Evolutionary conservation across 37 sponge, comb jelly and placozoan species (phyloP), one percentile per base, ranked within the genome.

Genomic region (Diacarnus erythraeanus): DNA sequence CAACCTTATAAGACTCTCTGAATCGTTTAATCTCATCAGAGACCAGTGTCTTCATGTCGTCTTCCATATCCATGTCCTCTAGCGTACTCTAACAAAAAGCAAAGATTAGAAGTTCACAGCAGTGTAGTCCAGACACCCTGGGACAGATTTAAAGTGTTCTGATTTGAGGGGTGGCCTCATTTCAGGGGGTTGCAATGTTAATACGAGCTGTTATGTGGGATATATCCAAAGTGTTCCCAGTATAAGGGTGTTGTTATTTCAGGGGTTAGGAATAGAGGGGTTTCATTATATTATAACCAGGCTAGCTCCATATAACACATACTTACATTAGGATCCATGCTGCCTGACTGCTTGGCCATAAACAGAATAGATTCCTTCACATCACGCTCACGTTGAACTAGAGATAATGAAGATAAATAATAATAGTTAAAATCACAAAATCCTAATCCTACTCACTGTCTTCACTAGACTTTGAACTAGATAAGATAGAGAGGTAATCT

Each of bases 11-110:
- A 18, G 89, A 84, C 36, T 80, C 59, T 25, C 94, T 74, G 70
- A 94, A 94, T 18, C 76, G 86, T 51, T 87, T 90, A 63, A 97
- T 97, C 75, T 97, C 97, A 44, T 93, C 90, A 30, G 84, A 82
- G 26, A 97, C 94, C 3, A 94, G 71, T 2, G 85, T 88, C 36
- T 88, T 89, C 78, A 90, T 86, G 56, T 87, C 89, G 30, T 88
- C 97, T 31, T 97, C 95, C 86, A 97, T 89, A 35, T 94, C 89
- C 59, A 89, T 75, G 54, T 93, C 87, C 34, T 81, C 87, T 8
- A 89, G 77, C 1, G 79, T 74, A 54, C 57, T 72, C 90, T 93
- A 59, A n/a, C n/a, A n/a, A n/a, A n/a, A n/a, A n/a, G n/a, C n/a
- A n/a, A n/a, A n/a, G n/a, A n/a, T n/a, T n/a, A n/a, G n/a, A n/a